Evolutionary conservation across 2,797 vertebrate species (phyloP), one percentile per base, ranked within the genome.

Genomic region (Otolemur crassicaudatus): DNA sequence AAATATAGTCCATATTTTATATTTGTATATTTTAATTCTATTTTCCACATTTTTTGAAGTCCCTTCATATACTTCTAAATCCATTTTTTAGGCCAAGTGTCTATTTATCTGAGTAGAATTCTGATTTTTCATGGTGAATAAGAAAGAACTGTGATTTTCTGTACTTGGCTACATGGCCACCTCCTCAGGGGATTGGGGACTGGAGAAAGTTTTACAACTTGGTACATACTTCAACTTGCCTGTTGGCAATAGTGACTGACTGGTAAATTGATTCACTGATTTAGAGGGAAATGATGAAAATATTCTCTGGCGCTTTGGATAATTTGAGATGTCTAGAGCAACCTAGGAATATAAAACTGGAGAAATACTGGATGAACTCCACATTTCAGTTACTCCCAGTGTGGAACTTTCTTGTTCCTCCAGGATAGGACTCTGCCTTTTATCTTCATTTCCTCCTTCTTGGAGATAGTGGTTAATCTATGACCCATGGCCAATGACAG

Each of bases 211-310:
- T 10, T 84, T 92, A 75, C 61, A 40, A 37, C 25, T 94, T 65
- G 23, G 61, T 94, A 90, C 94, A 85, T 95, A 94, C 85, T 95
- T 91, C 56, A 90, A 7, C 22, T 77, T 94, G 34, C 80, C 83
- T 94, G 73, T 82, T 92, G 60, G 37, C 83, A 80, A 81, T 29
- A 80, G 76, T 87, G 70, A 93, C 58, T 73, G n/a, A 23, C 3
- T 72, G 84, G 40, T 70, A 86, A 82, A 7, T 2, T 69, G 88
- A 65, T 85, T 17, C 8, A 83, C 20, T 75, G 9, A 76, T 81
- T 87, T 90, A 61, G 19, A 89, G 16, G 73, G 65, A 93, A 95
- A 84, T 16, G 2, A 56, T 82, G n/a, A 93, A 87, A 93, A 70
- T 77, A 94, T 14, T 86, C 34, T 77, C 69, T 76, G 75, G 61